Percentiles rank a stretch among this genome's conserved stretches.
Evolutionary conservation across 2,113 vertebrate genomes (phyloP).

Genomic region (Herpetotheres cachinnans): DNA sequence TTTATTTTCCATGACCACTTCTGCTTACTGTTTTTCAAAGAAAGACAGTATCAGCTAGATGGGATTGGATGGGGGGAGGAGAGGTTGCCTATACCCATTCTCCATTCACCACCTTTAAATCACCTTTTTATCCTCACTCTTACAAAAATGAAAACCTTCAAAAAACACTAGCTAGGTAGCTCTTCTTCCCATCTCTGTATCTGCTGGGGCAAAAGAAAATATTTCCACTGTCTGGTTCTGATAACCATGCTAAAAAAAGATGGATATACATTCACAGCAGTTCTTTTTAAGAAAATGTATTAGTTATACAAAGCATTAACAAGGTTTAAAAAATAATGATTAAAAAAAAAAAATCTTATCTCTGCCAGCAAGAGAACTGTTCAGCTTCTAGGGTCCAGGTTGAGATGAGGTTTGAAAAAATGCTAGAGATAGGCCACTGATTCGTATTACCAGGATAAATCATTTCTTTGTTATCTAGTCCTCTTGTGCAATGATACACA

Average conservation of each 20-base stretch:
- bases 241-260: neutral
- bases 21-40: neutral
- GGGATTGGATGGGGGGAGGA: neutral
- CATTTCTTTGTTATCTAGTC: neutral
- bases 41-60: neutral
- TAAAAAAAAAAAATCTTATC: accelerated
- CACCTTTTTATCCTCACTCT: neutral
- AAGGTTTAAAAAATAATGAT: neutral
- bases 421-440: neutral
- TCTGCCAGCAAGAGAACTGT: neutral
- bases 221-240: neutral
- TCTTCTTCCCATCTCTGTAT: neutral
- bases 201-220: neutral
- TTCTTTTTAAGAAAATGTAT: neutral
- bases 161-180: neutral
- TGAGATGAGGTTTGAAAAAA: neutral
- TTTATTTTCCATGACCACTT: neutral
- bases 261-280: neutral
- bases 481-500: neutral
- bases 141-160: neutral
- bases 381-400: neutral
- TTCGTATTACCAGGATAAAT: neutral
- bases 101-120: neutral
- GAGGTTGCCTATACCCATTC: neutral
- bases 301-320: neutral